Conservation (phyloP, 1,140 invertebrate genomes). For the Scaptomyza graminum region DNA sequence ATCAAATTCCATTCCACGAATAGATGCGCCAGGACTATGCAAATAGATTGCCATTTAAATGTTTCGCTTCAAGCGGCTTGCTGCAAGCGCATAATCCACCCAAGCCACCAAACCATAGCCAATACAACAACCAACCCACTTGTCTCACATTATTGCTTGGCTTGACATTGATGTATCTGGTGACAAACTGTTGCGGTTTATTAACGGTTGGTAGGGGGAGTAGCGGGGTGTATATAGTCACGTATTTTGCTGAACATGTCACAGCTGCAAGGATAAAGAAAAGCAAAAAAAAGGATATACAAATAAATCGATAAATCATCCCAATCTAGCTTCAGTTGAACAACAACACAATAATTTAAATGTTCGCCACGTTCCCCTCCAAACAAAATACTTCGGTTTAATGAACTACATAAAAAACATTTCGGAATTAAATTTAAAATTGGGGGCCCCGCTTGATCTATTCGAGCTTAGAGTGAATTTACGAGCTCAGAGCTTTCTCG, state of each 20-base stretch:
- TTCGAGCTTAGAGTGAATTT: no score
- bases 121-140: slow-evolving; percentile 12
- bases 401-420: no score
- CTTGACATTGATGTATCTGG: slow-evolving; percentile 80
- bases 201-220: slow-evolving; percentile 16
- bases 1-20: slow-evolving; percentile 34
- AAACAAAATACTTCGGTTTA: no score
- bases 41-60: slow-evolving; percentile 57
- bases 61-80: neutral
- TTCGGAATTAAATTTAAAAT: no score
- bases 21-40: slow-evolving; percentile 45
- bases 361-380: no score
- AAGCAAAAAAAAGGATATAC: slow-evolving; percentile 1
- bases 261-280: slow-evolving; percentile 53
- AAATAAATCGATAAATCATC: slow-evolving; percentile 69
- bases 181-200: slow-evolving; percentile 74
- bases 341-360: no score
- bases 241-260: slow-evolving; percentile 63
- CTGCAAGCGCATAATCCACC: neutral
- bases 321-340: slow-evolving; percentile 11
- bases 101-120: neutral
- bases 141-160: slow-evolving; percentile 57
- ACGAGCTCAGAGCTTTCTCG: no score
- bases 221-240: slow-evolving; percentile 34
- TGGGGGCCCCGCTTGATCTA: no score